Percentiles rank a stretch among this genome's conserved stretches.
phyloP scores from a whole-genome alignment of 2,113 vertebrate genomes.

The Actenoides lindsayi region DNA sequence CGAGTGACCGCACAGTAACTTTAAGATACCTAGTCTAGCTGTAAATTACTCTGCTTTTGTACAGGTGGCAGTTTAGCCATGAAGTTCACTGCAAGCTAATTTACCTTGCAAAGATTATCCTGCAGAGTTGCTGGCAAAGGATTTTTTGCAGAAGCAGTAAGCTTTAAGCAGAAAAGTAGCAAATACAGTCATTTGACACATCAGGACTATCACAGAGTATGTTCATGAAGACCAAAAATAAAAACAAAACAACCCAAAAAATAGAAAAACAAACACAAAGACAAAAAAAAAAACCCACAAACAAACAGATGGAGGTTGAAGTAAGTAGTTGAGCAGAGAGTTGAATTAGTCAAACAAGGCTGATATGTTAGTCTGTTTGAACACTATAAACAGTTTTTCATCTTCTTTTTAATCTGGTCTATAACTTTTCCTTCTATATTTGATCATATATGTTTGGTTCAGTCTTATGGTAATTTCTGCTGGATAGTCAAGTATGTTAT shows the following conservation, averaged over 20 bases:
- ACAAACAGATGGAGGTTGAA: background rate
- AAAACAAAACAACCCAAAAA: background rate
- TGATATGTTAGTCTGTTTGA: background rate
- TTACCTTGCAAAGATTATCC: background rate
- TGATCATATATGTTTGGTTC: background rate
- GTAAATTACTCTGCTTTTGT: background rate
- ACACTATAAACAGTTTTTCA: background rate
- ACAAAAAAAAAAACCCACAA: too few relatives aligned
- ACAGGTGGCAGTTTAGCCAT: background rate
- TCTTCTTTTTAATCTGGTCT: background rate
- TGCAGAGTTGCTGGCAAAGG: background rate
- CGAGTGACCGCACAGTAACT: background rate
- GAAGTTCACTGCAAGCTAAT: background rate
- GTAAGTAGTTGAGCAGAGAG: background rate
- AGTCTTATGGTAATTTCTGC: background rate
- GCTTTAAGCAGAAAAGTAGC: background rate
- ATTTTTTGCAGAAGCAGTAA: background rate
- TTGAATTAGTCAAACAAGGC: background rate
- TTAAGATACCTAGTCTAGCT: background rate
- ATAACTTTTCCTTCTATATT: background rate
- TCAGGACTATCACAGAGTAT: background rate
- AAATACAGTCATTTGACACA: background rate
- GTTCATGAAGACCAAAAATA: background rate
- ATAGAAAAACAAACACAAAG: background rate
- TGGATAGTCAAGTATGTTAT: background rate